Evolutionary conservation across 2,113 vertebrate species (phyloP).

Genomic region (Hipposideros armiger): DNA sequence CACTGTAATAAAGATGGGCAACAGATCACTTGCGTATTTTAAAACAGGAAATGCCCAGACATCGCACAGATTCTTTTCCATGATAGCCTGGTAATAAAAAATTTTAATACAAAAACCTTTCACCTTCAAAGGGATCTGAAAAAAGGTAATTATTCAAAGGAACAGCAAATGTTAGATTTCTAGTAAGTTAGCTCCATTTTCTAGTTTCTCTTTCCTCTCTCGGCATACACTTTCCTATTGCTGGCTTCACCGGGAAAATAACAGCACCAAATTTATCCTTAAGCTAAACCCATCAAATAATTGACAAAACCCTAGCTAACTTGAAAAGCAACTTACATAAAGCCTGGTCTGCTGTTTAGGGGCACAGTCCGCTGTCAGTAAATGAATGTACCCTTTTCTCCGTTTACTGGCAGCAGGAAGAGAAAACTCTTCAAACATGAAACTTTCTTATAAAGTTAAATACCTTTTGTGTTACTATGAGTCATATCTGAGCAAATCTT

Average conservation of each 20-base stretch:
- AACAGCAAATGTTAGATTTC: constrained; percentile 85
- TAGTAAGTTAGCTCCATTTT: constrained; percentile 84
- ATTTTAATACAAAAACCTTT: constrained; percentile 83
- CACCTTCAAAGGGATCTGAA: constrained; percentile 83
- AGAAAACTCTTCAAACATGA: constrained; percentile 74
- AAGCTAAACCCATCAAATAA: constrained; percentile 86
- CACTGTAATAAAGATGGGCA: constrained; percentile 72
- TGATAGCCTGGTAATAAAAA: constrained; percentile 80
- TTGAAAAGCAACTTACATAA: constrained; percentile 84
- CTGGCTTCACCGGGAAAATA: constrained; percentile 84
- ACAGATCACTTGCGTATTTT: constrained; percentile 72
- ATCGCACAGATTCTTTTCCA: constrained; percentile 57
- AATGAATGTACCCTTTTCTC: constrained; percentile 42
- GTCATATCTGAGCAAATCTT: constrained; percentile 50
- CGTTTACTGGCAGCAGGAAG: constrained; percentile 43
- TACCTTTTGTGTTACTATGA: constrained; percentile 77
- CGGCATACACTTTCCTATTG: constrained; percentile 82
- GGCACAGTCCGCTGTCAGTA: constrained; percentile 71
- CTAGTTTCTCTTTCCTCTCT: constrained; percentile 76
- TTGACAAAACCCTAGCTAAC: constrained; percentile 86
- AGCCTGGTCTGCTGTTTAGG: constrained; percentile 79
- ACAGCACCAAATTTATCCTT: constrained; percentile 86
- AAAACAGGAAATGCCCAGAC: constrained; percentile 78
- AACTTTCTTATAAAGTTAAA: constrained; percentile 75
- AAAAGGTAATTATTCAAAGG: constrained; percentile 85